Evolutionary conservation across 2,797 vertebrate species (phyloP), one percentile per base, ranked within the genome.

Genomic region (Melanotaenia parkinsoni): DNA sequence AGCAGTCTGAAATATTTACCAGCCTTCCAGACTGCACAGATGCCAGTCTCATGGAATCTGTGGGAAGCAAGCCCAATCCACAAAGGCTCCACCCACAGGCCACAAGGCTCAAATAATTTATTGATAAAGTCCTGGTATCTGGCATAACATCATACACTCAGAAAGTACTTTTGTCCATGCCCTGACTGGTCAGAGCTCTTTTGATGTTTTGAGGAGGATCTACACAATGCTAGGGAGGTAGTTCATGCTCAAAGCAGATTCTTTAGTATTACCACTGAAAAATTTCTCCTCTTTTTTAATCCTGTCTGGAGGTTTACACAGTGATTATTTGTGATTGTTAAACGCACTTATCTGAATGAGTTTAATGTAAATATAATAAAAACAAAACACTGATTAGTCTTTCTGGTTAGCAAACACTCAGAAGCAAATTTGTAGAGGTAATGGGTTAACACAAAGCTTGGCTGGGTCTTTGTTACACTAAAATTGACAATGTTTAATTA

Each of bases 401-500:
- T 58, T 45, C 70, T 81, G 9, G n/a, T 50, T 13, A 40, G 56
- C 32, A 61, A 10, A 67, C 22, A 0, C 35, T 37, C 38, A 47
- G 5, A 6, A 18, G 35, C 22, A 40, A 56, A 56, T 57, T 3
- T 10, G 37, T 18, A 3, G 28, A 61, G 47, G 50, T 43, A 20
- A 20, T 28, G 4, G 28, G 28, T 7, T 61, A 32, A 8, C 14
- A 26, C 40, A 9, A 45, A n/a, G 12, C 37, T 30, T 20, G 8
- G 62, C 22, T 68, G 28, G 18, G 62, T 63, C 56, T 87, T 83
- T 66, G n/a, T 58, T 81, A 54, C 53, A 33, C 26, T 13, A n/a
- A 62, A 38, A 26, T 4, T n/a, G n/a, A 51, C 18, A 32, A 56
- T 61, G 58, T 65, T 74, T 69, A 53, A 74, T 70, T 68, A 72